Evolutionary conservation across 2,797 vertebrate species (phyloP).

Genomic region (Pipistrellus pipistrellus): DNA sequence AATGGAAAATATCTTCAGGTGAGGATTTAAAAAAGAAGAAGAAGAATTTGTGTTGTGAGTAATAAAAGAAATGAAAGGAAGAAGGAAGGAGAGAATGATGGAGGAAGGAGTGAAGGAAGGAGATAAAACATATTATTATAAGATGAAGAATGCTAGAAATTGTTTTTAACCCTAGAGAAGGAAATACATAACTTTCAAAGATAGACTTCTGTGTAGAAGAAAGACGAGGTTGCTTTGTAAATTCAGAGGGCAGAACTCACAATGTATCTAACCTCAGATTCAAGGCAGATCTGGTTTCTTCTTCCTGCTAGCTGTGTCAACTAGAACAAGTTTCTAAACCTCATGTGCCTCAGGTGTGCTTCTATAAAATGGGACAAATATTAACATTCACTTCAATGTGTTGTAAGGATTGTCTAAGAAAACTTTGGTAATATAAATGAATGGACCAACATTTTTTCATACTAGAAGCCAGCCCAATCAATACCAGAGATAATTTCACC

Average conservation of each 20-base stretch:
- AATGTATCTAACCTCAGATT: background rate
- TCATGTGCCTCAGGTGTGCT: background rate
- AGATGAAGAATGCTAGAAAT: background rate
- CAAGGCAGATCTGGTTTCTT: background rate
- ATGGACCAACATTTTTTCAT: background rate
- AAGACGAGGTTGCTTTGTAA: background rate
- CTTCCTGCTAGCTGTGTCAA: too few species aligned
- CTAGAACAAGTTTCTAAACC: background rate
- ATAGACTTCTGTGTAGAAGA: background rate
- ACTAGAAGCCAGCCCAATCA: too few species aligned
- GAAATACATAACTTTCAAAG: background rate
- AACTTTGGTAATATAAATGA: background rate
- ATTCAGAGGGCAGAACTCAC: background rate
- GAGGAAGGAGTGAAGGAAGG: background rate
- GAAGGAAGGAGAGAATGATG: background rate
- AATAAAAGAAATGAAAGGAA: background rate
- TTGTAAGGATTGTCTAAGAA: background rate
- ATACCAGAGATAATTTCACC: too few species aligned
- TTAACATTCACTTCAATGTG: background rate
- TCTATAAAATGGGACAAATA: background rate
- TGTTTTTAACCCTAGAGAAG: background rate
- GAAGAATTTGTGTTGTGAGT: background rate
- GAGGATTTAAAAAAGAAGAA: too few species aligned
- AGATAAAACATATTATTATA: background rate
- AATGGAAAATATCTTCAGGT: too few species aligned